Evolutionary conservation across 2,888 invertebrate genomes (phyloP).

Genomic region (Caenorhabditis wallacei): DNA sequence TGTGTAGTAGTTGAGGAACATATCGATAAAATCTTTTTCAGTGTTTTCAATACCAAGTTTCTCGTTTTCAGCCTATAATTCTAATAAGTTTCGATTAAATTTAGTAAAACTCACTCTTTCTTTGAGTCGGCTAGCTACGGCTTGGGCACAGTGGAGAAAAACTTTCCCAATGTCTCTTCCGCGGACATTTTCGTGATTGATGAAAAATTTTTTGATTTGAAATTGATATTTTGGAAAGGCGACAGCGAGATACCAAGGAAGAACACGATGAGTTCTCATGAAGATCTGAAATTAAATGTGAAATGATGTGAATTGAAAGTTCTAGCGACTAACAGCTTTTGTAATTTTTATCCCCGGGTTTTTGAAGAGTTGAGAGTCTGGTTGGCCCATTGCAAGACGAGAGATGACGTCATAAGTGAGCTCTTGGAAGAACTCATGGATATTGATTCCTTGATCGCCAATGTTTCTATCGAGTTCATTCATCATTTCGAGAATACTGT

Average conservation of each 20-base stretch:
- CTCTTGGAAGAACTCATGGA: slow-evolving; percentile 70
- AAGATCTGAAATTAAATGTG: slow-evolving; percentile 56
- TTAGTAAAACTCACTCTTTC: slow-evolving; percentile 33
- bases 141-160: slow-evolving; percentile 15
- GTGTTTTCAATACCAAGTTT: slow-evolving; percentile 57
- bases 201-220: slow-evolving; percentile 42
- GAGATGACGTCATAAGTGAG: slow-evolving; percentile 73
- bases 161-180: slow-evolving; percentile 57
- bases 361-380: slow-evolving; percentile 62
- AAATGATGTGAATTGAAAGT: neutral
- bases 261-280: slow-evolving; percentile 15
- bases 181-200: slow-evolving; percentile 46
- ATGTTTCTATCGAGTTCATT: slow-evolving; percentile 47
- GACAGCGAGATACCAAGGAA: slow-evolving; percentile 55
- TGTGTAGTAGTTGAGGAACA: slow-evolving; percentile 77
- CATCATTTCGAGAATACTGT: slow-evolving; percentile 64
- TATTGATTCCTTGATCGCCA: slow-evolving; percentile 62
- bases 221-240: slow-evolving; percentile 43
- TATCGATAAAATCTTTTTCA: slow-evolving; percentile 79
- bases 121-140: slow-evolving; percentile 19
- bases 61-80: slow-evolving; percentile 48
- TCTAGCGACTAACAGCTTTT: slow-evolving; percentile 18
- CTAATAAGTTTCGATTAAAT: neutral
- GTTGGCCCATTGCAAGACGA: slow-evolving; percentile 72
- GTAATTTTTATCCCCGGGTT: slow-evolving; percentile 49